Percentiles rank a stretch among this genome's conserved stretches.
Conservation (phyloP, 2,113 vertebrate genomes). For the Clarias magur region DNA sequence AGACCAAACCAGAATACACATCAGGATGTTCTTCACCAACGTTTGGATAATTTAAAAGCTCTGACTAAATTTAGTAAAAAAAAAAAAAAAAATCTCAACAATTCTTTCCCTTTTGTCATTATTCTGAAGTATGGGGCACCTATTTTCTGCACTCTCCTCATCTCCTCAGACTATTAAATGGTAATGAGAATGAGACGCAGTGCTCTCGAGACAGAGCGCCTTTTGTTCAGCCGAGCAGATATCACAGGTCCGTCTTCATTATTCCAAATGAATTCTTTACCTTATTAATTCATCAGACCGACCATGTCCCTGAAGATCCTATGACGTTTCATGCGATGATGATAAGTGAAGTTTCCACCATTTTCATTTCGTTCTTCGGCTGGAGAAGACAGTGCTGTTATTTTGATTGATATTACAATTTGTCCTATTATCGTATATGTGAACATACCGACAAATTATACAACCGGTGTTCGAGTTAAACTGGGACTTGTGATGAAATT, state of each 20-base stretch:
- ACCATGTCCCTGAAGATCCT: background rate
- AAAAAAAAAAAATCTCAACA: background rate
- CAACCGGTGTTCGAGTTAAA: background rate
- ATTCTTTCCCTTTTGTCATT: constrained; percentile 20
- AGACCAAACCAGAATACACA: background rate
- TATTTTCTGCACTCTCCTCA: constrained; percentile 18
- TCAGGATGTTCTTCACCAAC: background rate
- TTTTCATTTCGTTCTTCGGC: background rate
- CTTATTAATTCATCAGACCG: background rate
- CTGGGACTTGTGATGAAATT: no score
- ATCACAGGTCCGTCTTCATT: constrained; percentile 1
- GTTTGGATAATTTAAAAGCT: constrained; percentile 34
- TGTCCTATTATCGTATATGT: background rate
- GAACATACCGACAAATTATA: background rate
- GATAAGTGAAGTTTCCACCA: background rate
- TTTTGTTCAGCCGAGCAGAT: background rate
- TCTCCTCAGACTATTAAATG: constrained; percentile 40
- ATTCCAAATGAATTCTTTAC: background rate
- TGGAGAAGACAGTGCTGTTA: background rate
- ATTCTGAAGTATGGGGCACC: constrained; percentile 20
- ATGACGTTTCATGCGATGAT: background rate
- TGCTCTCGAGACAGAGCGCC: background rate
- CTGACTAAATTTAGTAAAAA: constrained; percentile 48
- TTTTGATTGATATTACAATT: background rate
- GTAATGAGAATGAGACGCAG: constrained; percentile 39